phyloP scores from a whole-genome alignment of 2,113 vertebrate species.

The Chaetura pelagica region DNA sequence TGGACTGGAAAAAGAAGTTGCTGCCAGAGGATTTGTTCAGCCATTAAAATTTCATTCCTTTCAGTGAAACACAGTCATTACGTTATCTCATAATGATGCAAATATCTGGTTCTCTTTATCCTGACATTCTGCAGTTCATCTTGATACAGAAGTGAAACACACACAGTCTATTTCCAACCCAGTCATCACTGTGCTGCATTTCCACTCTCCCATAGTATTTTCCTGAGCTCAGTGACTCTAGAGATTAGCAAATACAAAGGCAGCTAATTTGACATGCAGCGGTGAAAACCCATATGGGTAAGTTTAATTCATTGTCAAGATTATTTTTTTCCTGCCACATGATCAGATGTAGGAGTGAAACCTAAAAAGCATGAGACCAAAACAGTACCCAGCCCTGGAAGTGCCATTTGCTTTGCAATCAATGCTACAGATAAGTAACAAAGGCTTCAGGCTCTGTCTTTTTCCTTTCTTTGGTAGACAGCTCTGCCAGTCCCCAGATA shows the following conservation, averaged over 20 bases:
- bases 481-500: neutral
- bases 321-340: neutral
- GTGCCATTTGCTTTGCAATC: neutral
- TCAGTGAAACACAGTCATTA: neutral
- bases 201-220: neutral
- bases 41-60: constrained; percentile 13
- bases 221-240: neutral
- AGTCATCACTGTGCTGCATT: neutral
- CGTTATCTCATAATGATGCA: constrained; percentile 23
- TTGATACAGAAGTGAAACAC: neutral
- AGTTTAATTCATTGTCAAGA: neutral
- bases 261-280: neutral
- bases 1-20: constrained; percentile 41
- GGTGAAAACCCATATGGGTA: neutral
- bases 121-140: neutral
- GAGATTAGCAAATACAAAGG: neutral
- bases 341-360: neutral
- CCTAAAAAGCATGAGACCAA: neutral
- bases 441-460: neutral
- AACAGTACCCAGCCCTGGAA: neutral
- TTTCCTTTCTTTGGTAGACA: neutral
- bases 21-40: constrained; percentile 20
- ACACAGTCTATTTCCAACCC: neutral
- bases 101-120: constrained; percentile 45
- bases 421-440: accelerated